Percentiles rank a stretch among this genome's conserved stretches.
These are phyloP conservation scores for Nannobrachium achirus DNA, from an alignment of 2,113 vertebrate species.

Conservation along the genomic window DNA sequence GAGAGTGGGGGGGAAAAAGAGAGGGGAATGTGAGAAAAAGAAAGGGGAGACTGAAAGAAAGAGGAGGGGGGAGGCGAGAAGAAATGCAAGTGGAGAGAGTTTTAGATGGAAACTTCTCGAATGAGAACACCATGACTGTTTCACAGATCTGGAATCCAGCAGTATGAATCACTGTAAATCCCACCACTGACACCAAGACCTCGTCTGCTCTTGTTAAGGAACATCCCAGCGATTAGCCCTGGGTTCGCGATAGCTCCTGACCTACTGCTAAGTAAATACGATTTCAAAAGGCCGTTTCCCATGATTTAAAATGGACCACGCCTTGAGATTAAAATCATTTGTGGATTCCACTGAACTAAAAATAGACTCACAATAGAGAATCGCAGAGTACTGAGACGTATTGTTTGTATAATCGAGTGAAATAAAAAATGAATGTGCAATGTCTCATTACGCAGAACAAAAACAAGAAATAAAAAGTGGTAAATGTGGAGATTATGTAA, in stretches of 20 bases:
- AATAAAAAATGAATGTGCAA: slow-evolving; percentile 34
- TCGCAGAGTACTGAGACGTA: slow-evolving; percentile 36
- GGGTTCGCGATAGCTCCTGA: slow-evolving; percentile 17
- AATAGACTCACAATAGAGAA: slow-evolving; percentile 64
- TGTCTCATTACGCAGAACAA: slow-evolving; percentile 12
- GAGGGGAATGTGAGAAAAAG: slow-evolving; percentile 34
- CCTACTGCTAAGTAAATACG: slow-evolving; percentile 31
- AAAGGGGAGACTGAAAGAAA: slow-evolving; percentile 42
- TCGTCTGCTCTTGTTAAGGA: slow-evolving; percentile 30
- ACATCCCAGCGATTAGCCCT: slow-evolving; percentile 25
- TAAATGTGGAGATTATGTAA: slow-evolving; percentile 31
- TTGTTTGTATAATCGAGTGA: slow-evolving; percentile 29
- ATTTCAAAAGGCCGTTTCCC: slow-evolving; percentile 45
- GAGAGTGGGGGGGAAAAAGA: slow-evolving; percentile 23
- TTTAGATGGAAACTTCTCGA: slow-evolving; percentile 67
- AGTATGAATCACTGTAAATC: slow-evolving; percentile 52
- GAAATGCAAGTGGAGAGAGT: slow-evolving; percentile 16
- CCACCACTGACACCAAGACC: slow-evolving; percentile 32
- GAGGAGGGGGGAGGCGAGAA: slow-evolving; percentile 5
- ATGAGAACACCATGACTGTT: slow-evolving; percentile 58
- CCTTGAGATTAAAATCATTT: slow-evolving; percentile 60
- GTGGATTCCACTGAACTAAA: slow-evolving; percentile 57
- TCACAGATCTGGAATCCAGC: slow-evolving; percentile 46
- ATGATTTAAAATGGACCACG: slow-evolving; percentile 50
- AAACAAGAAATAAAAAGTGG: slow-evolving; percentile 18